phyloP scores from a whole-genome alignment of 2,797 vertebrate species.

The Onychomys arenicola region DNA sequence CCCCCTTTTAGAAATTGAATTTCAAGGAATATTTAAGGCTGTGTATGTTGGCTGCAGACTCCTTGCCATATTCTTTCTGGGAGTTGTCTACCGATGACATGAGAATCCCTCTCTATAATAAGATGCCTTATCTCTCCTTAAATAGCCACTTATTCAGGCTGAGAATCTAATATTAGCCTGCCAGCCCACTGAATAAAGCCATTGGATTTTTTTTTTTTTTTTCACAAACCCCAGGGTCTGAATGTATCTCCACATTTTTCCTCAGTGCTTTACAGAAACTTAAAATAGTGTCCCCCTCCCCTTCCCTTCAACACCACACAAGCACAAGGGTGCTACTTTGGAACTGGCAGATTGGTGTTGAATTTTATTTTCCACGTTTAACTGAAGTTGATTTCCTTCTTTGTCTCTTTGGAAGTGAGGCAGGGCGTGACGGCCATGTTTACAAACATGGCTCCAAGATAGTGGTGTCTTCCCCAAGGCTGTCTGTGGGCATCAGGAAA shows the following conservation, averaged over 20 bases:
- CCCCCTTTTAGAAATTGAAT: slow-evolving; percentile 69
- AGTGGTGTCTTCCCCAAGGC: neutral
- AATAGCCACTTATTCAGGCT: slow-evolving; percentile 69
- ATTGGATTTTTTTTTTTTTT: slow-evolving; percentile 56
- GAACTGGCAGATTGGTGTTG: slow-evolving; percentile 37
- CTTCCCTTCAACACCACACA: slow-evolving; percentile 33
- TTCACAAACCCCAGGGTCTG: slow-evolving; percentile 61
- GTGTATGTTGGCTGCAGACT: slow-evolving; percentile 69
- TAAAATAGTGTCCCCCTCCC: slow-evolving; percentile 58
- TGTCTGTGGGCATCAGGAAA: slow-evolving; percentile 45
- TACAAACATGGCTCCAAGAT: slow-evolving; percentile 14
- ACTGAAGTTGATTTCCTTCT: slow-evolving; percentile 67
- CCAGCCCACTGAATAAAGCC: slow-evolving; percentile 61
- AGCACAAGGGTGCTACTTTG: slow-evolving; percentile 58
- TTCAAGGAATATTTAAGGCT: slow-evolving; percentile 75
- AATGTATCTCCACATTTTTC: slow-evolving; percentile 63
- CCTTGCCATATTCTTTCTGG: slow-evolving; percentile 71
- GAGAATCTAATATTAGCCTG: slow-evolving; percentile 73
- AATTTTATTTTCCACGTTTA: slow-evolving; percentile 74
- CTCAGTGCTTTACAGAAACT: slow-evolving; percentile 63
- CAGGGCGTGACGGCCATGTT: slow-evolving; percentile 44
- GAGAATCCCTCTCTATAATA: slow-evolving; percentile 67
- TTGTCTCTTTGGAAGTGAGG: slow-evolving; percentile 54
- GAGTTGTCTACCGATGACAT: slow-evolving; percentile 70
- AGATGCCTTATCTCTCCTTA: neutral